Conservation (phyloP, 2,797 vertebrate species). For the Meriones psammophilus region DNA sequence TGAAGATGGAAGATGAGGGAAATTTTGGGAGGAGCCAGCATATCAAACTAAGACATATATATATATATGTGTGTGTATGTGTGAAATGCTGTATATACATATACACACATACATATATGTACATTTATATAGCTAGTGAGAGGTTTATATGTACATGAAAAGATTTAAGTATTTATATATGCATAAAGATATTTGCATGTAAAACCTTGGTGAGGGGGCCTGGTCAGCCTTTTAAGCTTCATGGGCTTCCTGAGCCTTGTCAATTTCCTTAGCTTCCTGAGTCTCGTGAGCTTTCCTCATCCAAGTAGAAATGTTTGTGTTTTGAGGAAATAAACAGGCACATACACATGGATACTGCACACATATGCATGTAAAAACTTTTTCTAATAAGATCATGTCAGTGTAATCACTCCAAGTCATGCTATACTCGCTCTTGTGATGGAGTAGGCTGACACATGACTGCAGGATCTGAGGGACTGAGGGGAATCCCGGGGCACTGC, state of each 20-base stretch:
- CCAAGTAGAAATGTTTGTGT: not conserved
- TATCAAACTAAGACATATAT: not conserved
- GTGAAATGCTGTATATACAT: not conserved
- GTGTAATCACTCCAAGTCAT: not conserved
- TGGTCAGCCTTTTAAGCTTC: not conserved
- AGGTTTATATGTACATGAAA: not conserved
- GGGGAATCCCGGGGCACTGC: no score
- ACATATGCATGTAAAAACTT: not conserved
- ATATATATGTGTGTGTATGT: not conserved
- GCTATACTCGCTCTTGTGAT: not conserved
- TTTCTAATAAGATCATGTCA: not conserved
- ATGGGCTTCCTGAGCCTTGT: not conserved
- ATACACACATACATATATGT: not conserved
- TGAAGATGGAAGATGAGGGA: not conserved
- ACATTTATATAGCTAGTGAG: not conserved
- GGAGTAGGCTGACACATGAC: not conserved
- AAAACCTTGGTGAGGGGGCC: not conserved
- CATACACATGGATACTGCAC: not conserved
- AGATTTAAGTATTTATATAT: not conserved
- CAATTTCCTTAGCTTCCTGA: not conserved
- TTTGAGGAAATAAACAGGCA: not conserved
- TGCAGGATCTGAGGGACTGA: not conserved
- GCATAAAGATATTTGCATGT: not conserved
- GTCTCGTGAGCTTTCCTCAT: not conserved
- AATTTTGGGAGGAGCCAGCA: not conserved